A percentile compares a stretch with the other conserved stretches of the same genome.
These are phyloP conservation scores for Limenitis arthemis DNA, from an alignment of 2,888 invertebrate genomes.

Conservation along the genomic window DNA sequence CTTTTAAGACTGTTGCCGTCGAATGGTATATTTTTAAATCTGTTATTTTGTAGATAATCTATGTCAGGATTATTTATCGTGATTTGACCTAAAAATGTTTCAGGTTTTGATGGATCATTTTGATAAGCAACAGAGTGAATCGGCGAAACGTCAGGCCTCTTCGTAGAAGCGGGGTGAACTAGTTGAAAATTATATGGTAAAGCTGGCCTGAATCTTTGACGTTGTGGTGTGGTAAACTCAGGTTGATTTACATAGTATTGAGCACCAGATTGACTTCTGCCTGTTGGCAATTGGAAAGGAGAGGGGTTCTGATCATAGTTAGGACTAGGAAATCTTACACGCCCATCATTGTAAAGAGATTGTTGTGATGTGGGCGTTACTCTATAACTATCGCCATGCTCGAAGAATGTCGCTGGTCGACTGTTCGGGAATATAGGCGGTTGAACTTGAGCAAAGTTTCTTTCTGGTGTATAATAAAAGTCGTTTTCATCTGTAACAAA, in stretches of 20 bases:
- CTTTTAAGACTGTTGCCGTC: slow-evolving; percentile 65
- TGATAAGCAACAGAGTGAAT: slow-evolving; percentile 72
- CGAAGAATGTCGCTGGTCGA: slow-evolving; percentile 51
- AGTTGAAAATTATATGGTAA: slow-evolving; percentile 61
- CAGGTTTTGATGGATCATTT: slow-evolving; percentile 73
- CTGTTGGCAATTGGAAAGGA: slow-evolving; percentile 62
- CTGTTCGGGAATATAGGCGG: slow-evolving; percentile 58
- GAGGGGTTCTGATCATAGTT: slow-evolving; percentile 66
- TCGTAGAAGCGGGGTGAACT: slow-evolving; percentile 62
- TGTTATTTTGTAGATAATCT: slow-evolving; percentile 56
- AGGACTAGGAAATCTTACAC: slow-evolving; percentile 57
- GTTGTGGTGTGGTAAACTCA: slow-evolving; percentile 49
- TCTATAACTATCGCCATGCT: slow-evolving; percentile 53
- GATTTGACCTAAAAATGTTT: slow-evolving; percentile 75
- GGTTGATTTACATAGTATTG: slow-evolving; percentile 65
- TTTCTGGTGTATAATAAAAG: slow-evolving; percentile 64
- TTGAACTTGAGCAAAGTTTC: slow-evolving; percentile 69
- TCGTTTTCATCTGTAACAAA: slow-evolving; percentile 63
- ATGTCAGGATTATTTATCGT: slow-evolving; percentile 74
- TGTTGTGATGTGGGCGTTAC: slow-evolving; percentile 46
- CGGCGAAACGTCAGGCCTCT: slow-evolving; percentile 70
- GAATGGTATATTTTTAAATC: slow-evolving; percentile 62
- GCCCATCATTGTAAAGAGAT: slow-evolving; percentile 50
- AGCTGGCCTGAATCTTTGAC: slow-evolving; percentile 56
- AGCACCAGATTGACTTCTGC: slow-evolving; percentile 60